Evolutionary conservation across 2,797 vertebrate species (phyloP), one percentile per base, ranked within the genome.

Genomic region (Rhynchotus rufescens): DNA sequence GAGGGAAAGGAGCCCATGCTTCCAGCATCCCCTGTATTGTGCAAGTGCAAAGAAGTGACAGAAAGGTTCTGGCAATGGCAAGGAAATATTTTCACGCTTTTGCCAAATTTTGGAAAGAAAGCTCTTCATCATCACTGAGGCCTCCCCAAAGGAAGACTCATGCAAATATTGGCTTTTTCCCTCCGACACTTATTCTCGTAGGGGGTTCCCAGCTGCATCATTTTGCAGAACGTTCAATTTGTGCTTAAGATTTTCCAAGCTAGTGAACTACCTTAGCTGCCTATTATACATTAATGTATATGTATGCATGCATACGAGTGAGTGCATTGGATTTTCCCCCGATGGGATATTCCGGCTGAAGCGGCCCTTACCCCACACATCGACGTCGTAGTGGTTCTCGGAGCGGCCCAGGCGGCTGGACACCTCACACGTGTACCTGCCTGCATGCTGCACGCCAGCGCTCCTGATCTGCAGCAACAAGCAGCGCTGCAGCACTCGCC

Each of bases 291-390:
- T 22, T 11, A 7, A 49, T 13, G 20, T 72, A 5, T 9, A 5
- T 2, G 6, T 9, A 15, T 3, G 16, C 4, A 9, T 4, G 13
- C 5, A 2, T 28, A 6, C 10, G 54, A n/a, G 30, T 12, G 14
- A 12, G 30, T 56, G 30, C 30, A 28, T 54, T 12, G 0, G 15
- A 4, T 59, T 22, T 60, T 8, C 64, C 60, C 49, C 64, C 2
- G 22, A 2, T 1, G 12, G 62, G 23, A 22, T 45, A 1, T 67
- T 45, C 34, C 49, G 44, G 32, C 54, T 9, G 0, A 32, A 10
- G n/a, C 2, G 5, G 49, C 38, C 52, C 95, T 98, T 92, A 98
- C 98, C 98, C 97, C 95, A 98, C 77, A 98, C 95, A 0, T 91
- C 34, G 6, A 98, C 94, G 78, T 91, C 95, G 92, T 96, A 97